Percentiles rank a stretch among this genome's conserved stretches.
Evolutionary conservation across 37 sponge, comb jelly and placozoan genomes (phyloP).

Genomic region (Ianthella basta): DNA sequence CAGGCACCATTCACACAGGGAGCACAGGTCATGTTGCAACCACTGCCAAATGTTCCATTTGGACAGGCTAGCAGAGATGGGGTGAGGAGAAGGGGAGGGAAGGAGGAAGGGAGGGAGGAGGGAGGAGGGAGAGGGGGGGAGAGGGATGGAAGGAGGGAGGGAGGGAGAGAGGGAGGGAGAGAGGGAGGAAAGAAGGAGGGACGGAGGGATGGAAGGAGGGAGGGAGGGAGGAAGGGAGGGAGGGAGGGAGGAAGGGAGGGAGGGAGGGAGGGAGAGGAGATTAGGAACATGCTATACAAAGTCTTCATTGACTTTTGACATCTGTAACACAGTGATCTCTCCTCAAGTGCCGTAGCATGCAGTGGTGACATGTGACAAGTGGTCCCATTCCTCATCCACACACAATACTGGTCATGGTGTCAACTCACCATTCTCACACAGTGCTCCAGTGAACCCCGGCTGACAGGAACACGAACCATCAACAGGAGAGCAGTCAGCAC

Average conservation of each 20-base stretch:
- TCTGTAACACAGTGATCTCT: too few species aligned
- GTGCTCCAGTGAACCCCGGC: constrained; percentile 28
- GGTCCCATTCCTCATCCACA: too few species aligned
- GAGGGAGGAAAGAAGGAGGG: not conserved
- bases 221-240: too few species aligned
- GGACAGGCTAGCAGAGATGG: constrained; percentile 12
- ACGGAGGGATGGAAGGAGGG: too few species aligned
- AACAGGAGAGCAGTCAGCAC: not conserved
- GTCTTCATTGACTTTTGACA: too few species aligned
- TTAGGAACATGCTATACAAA: too few species aligned
- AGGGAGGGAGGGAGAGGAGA: too few species aligned
- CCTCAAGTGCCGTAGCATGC: too few species aligned
- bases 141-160: not conserved
- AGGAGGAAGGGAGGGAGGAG: not conserved
- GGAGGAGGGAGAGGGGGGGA: not conserved
- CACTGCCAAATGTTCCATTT: constrained; percentile 11
- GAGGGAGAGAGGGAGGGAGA: not conserved
- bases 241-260: too few species aligned
- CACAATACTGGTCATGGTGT: too few species aligned
- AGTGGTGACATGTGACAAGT: too few species aligned
- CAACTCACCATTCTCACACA: constrained; percentile 17
- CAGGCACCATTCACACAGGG: constrained; percentile 16
- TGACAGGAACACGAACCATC: constrained; percentile 18
- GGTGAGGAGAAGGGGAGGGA: not conserved
- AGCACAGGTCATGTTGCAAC: not conserved